Evolutionary conservation across 2,113 vertebrate genomes (phyloP), one percentile per base, ranked within the genome.

Genomic region (Petroica traversi): DNA sequence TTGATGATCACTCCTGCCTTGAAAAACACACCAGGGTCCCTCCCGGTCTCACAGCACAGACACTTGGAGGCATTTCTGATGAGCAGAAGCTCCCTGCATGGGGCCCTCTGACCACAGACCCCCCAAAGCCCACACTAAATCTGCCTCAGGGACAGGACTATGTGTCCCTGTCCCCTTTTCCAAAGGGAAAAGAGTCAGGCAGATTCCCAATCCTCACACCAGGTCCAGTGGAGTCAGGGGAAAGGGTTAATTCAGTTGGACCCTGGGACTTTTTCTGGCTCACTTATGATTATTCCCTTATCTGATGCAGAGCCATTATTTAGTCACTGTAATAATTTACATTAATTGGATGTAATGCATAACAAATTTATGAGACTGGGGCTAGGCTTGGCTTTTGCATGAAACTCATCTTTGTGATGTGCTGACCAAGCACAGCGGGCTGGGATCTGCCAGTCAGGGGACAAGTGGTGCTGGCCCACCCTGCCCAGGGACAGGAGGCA

Each of bases 281-380:
- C 51, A 43, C 46, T 94, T 90, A 36, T n/a, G 41, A 73, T 95
- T 93, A 89, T 77, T 94, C 55, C 58, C 12, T 86, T 81, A 64
- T 40, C 38, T 4, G 12, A 78, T 84, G 85, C 79, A 92, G 83
- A 66, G 58, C 66, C 25, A 3, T 97, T 95, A 84, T 96, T 96
- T 95, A 96, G 92, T 49, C 83, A 25, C 83, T 48, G 89, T 82
- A 95, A 92, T 95, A 95, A 96, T 96, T 96, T 96, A 87, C 85
- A 94, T 97, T 97, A 96, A 96, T 96, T 97, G 69, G 90, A 96
- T 96, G 90, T 96, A 95, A 95, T 74, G 85, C 95, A 89, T 91
- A 96, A 93, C 76, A 91, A 96, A 97, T 97, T 97, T 97, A 97
- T 96, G 95, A 92, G 97, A 58, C 33, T 62, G 79, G 80, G 79